Conservation (phyloP, 2,888 invertebrate genomes). For the Ophraella communa region DNA sequence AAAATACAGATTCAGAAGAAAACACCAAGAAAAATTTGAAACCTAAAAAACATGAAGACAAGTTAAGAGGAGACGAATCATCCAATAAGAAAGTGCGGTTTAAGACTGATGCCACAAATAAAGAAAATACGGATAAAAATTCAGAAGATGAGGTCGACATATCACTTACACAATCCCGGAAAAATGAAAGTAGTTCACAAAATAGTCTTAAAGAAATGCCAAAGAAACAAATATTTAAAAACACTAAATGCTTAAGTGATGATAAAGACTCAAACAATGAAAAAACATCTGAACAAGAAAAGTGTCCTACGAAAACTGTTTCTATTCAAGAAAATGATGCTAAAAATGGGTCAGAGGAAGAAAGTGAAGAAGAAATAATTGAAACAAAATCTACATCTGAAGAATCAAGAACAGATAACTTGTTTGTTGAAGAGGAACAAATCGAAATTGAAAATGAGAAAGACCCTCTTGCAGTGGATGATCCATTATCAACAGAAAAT, state of each 20-base stretch:
- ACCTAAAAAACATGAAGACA: constrained; percentile 17
- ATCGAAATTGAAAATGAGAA: constrained; percentile 16
- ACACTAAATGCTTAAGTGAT: neutral
- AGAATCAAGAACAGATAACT: neutral
- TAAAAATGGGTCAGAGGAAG: neutral
- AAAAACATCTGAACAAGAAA: neutral
- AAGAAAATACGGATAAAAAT: neutral
- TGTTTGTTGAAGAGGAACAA: neutral
- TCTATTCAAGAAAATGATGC: neutral
- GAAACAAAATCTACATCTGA: constrained; percentile 52
- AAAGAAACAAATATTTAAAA: neutral
- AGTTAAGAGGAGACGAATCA: constrained; percentile 15
- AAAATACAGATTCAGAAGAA: neutral
- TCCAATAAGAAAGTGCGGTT: neutral
- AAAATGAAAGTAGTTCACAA: neutral
- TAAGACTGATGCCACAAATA: neutral
- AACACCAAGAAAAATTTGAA: neutral
- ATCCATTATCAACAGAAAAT: constrained; percentile 26
- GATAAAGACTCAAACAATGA: constrained; percentile 17
- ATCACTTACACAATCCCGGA: neutral
- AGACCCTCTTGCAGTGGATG: constrained; percentile 29
- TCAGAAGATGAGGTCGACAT: neutral
- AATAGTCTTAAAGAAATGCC: neutral
- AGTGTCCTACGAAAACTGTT: neutral
- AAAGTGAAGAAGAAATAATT: constrained; percentile 10